A percentile compares a stretch with the other conserved stretches of the same genome.
These are phyloP conservation scores for Zaprionus camerounensis DNA, from an alignment of 1,140 invertebrate species.

Conservation along the genomic window DNA sequence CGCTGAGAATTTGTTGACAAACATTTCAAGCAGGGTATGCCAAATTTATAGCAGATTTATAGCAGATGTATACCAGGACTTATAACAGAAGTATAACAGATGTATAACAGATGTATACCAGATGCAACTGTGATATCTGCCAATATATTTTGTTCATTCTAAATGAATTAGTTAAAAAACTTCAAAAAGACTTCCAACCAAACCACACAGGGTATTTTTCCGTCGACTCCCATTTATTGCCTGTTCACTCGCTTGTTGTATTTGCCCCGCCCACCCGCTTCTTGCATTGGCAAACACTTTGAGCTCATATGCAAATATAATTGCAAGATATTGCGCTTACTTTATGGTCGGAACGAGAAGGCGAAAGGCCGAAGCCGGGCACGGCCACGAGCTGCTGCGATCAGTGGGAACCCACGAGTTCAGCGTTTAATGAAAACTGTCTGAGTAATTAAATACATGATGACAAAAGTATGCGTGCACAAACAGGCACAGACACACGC, in stretches of 20 bases:
- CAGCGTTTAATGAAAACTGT: conserved; percentile 76
- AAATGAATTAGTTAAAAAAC: no score
- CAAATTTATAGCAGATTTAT: no score
- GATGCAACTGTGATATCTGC: no score
- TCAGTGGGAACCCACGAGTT: conserved; percentile 10
- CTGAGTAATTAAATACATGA: conserved; percentile 81
- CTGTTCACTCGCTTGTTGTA: conserved; percentile 1
- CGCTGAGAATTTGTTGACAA: background rate
- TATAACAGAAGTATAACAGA: no score
- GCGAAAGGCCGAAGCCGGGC: background rate
- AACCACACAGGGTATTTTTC: background rate
- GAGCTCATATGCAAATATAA: conserved; percentile 75
- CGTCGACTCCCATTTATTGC: background rate
- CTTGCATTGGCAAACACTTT: conserved; percentile 64
- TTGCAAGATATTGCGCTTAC: conserved; percentile 76
- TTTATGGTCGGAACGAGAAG: conserved; percentile 52
- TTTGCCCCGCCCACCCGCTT: conserved; percentile 35
- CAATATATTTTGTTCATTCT: no score
- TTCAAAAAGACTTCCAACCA: background rate
- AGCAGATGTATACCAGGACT: no score
- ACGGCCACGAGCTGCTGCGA: conserved; percentile 5
- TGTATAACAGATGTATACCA: no score
- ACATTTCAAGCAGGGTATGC: background rate
- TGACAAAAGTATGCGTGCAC: conserved; percentile 57
- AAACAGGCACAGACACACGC: conserved; percentile 3